These are phyloP conservation scores for Trachythela sp. DNA, from an alignment of 64 coral and sea anemone species.

Conservation along the genomic window DNA sequence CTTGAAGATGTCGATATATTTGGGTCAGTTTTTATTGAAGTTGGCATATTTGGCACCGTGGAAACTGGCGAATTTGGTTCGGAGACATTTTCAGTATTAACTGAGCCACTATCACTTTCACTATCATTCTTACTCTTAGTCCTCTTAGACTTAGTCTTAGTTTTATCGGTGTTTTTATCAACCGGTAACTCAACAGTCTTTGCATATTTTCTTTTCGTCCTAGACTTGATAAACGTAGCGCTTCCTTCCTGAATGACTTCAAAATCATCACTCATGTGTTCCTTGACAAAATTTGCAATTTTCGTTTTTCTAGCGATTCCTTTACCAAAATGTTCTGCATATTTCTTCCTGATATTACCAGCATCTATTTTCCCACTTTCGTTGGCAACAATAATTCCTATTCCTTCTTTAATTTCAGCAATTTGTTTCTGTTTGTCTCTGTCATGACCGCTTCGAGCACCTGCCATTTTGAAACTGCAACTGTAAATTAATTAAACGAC, in stretches of 20 bases:
- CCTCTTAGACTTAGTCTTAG: too few species aligned
- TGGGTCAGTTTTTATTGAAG: too few species aligned
- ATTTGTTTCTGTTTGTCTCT: neutral
- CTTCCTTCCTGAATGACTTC: neutral
- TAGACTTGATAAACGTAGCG: neutral
- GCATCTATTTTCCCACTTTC: neutral
- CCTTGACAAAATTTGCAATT: neutral
- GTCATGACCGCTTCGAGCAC: neutral
- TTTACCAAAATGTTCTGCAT: neutral
- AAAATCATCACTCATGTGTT: neutral
- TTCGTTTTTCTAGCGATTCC: neutral
- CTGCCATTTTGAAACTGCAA: neutral
- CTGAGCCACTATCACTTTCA: too few species aligned
- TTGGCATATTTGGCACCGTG: too few species aligned
- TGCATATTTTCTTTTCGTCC: neutral
- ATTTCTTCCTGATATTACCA: neutral
- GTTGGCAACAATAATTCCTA: neutral
- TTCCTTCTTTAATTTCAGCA: neutral
- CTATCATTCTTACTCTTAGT: too few species aligned
- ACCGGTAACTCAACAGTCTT: neutral
- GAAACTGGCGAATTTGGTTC: too few species aligned
- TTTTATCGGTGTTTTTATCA: neutral
- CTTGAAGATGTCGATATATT: too few species aligned
- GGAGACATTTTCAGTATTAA: too few species aligned
- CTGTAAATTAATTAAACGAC: neutral